phyloP scores from a whole-genome alignment of 2,797 vertebrate genomes.

The Spinibarbus caldwelli region DNA sequence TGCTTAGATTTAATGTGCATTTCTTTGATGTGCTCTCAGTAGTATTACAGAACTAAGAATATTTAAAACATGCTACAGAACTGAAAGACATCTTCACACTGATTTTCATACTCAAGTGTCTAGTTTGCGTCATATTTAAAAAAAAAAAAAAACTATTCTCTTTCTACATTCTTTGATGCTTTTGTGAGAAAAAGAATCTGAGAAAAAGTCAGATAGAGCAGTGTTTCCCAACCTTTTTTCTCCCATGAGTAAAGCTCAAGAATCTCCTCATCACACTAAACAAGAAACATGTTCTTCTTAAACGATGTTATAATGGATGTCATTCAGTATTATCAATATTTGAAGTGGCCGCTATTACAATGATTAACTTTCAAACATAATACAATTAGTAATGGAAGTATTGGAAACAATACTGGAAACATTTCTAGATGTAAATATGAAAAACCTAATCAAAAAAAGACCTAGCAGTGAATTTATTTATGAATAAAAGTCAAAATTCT shows the following conservation, averaged over 20 bases:
- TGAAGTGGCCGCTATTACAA: not conserved
- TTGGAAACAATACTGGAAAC: not conserved
- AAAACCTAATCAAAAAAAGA: not conserved
- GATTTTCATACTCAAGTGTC: conserved; percentile 24
- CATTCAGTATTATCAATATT: not conserved
- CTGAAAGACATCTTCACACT: conserved; percentile 28
- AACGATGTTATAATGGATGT: not conserved
- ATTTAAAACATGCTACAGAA: conserved; percentile 34
- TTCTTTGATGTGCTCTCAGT: conserved; percentile 41
- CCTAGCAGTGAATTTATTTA: not conserved
- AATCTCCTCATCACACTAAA: not conserved
- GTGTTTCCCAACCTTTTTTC: not conserved
- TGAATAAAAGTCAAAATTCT: not conserved
- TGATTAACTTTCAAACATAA: not conserved
- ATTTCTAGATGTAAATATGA: not conserved
- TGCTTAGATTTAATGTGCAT: conserved; percentile 36
- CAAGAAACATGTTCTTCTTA: not conserved
- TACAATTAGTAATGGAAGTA: not conserved
- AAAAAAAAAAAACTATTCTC: not conserved
- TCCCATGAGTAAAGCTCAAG: not conserved
- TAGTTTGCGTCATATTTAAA: conserved; percentile 63
- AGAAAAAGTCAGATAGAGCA: not conserved
- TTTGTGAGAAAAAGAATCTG: not conserved
- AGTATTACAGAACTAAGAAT: conserved; percentile 38
- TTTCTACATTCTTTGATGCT: not conserved